Evolutionary conservation across 2,113 vertebrate genomes (phyloP).

Genomic region (Nyctibius bracteatus): DNA sequence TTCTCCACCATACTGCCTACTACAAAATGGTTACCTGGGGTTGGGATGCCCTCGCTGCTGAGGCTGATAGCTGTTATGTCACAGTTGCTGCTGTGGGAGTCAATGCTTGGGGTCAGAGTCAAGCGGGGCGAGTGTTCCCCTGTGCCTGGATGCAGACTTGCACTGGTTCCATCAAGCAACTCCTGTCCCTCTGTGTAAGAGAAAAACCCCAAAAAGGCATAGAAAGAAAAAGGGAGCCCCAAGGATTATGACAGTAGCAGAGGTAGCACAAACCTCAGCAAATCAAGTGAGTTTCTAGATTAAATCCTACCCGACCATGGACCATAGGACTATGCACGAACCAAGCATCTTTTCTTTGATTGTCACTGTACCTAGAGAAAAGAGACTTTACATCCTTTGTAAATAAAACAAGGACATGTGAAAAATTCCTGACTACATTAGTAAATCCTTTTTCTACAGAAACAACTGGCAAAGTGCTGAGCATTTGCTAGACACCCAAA

Average conservation of each 20-base stretch:
- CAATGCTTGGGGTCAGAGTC: neutral
- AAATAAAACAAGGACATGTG: neutral
- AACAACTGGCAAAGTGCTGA: neutral
- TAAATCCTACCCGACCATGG: neutral
- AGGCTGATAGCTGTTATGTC: neutral
- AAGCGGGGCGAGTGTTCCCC: rapidly evolving
- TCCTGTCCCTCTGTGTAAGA: neutral
- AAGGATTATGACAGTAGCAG: neutral
- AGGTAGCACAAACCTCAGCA: neutral
- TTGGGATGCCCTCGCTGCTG: neutral
- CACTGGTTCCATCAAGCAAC: neutral
- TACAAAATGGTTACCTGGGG: rapidly evolving
- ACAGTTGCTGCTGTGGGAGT: rapidly evolving
- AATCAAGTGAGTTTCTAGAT: neutral
- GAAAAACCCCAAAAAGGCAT: neutral
- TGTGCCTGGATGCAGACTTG: neutral
- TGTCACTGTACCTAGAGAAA: neutral
- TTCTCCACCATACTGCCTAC: neutral
- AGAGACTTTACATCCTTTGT: neutral
- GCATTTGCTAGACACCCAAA: neutral
- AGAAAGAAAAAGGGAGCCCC: neutral
- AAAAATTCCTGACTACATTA: neutral
- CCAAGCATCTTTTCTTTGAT: neutral
- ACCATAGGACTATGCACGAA: neutral
- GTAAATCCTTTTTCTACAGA: neutral